Conservation (phyloP, 1,140 invertebrate species). For the Armadillidium nasatum region DNA sequence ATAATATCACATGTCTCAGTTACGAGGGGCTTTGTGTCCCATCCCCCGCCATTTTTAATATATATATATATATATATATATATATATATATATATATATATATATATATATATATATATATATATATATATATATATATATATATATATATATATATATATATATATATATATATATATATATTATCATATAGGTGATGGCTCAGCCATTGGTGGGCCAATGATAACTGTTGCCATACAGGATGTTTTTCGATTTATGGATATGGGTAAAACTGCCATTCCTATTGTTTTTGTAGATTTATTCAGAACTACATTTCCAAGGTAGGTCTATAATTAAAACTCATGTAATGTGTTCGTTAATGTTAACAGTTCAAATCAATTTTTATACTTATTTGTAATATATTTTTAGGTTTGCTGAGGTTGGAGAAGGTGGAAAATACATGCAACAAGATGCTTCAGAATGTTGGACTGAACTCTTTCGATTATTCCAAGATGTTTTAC, state of each 20-base stretch:
- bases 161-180: too few relatives aligned
- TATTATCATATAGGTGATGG: neutral
- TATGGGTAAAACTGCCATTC: conserved; percentile 1
- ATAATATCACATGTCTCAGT: too few relatives aligned
- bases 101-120: too few relatives aligned
- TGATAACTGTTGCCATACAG: conserved; percentile 65
- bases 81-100: too few relatives aligned
- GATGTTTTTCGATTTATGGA: conserved; percentile 4
- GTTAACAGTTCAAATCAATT: too few relatives aligned
- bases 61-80: too few relatives aligned
- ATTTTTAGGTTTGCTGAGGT: conserved; percentile 87
- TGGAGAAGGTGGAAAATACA: conserved; percentile 70
- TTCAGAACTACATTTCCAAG: conserved; percentile 36
- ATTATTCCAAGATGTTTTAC: conserved; percentile 83
- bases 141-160: too few relatives aligned
- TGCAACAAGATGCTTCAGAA: conserved; percentile 72
- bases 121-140: too few relatives aligned
- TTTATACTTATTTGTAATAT: too few relatives aligned
- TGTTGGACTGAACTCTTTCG: conserved; percentile 94
- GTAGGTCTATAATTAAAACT: conserved; percentile 10
- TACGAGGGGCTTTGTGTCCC: too few relatives aligned
- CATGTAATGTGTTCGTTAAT: conserved; percentile 2
- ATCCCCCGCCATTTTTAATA: too few relatives aligned
- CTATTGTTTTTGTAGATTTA: conserved; percentile 34
- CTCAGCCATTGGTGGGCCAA: neutral